Conservation (phyloP, 2,113 vertebrate species). For the Conger conger region DNA sequence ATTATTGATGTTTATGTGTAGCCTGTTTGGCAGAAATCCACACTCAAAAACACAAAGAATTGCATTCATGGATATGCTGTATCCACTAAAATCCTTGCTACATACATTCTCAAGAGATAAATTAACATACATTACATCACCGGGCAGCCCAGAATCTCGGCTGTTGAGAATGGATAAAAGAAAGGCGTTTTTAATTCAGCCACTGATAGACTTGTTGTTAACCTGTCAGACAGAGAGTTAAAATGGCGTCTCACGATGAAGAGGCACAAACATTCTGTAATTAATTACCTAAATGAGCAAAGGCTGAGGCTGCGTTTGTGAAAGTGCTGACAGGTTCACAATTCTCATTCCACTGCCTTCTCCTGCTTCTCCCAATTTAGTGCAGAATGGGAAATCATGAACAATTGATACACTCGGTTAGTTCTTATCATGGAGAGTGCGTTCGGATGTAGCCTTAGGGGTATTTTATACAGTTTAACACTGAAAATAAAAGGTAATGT, state of each 20-base stretch:
- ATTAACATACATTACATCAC: not conserved
- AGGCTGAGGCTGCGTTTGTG: constrained; percentile 70
- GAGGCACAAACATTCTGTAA: constrained; percentile 74
- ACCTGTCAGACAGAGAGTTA: constrained; percentile 72
- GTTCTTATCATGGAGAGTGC: constrained; percentile 78
- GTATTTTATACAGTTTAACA: constrained; percentile 82
- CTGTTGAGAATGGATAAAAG: constrained; percentile 47
- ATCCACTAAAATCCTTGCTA: not conserved
- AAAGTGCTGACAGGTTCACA: constrained; percentile 76
- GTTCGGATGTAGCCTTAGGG: constrained; percentile 81
- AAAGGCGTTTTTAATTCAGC: constrained; percentile 34
- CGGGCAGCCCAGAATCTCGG: not conserved
- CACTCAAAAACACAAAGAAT: not conserved
- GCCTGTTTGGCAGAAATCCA: not conserved
- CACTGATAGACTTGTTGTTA: constrained; percentile 59
- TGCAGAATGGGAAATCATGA: constrained; percentile 83
- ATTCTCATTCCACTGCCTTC: constrained; percentile 68
- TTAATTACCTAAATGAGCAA: constrained; percentile 78
- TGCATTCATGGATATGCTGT: not conserved
- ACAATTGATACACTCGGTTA: constrained; percentile 88
- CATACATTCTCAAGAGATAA: not conserved
- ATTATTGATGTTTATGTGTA: not conserved
- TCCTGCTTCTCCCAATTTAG: constrained; percentile 79
- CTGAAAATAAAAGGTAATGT: constrained; percentile 80
- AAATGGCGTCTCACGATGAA: constrained; percentile 63